Evolutionary conservation across 2,888 invertebrate genomes (phyloP), one percentile per base, ranked within the genome.

Genomic region (Beris morrisii): DNA sequence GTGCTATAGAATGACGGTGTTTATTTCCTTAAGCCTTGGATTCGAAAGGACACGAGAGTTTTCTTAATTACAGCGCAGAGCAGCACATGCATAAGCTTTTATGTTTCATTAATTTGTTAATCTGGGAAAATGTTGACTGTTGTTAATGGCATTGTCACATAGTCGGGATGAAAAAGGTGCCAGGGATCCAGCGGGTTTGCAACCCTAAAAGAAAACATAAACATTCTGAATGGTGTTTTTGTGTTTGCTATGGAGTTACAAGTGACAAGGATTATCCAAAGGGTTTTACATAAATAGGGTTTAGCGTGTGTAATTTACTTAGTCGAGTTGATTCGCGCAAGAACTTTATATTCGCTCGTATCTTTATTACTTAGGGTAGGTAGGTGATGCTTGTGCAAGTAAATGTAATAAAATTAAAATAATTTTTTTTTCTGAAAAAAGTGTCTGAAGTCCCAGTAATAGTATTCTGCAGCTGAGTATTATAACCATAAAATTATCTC

Each of bases 41-140:
- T 15, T n/a, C 46, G 30, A 30, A 30, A n/a, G 30, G n/a, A 31
- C 30, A 9, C 12, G 31, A 6, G 32, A 12, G 31, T 32, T 48
- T 12, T 59, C 32, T 59, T 59, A 59, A 59, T 59, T 59, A 59
- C 32, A 59, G 28, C 22, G 28, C 13, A 31, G 15, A 48, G 45
- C 15, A 48, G 15, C 48, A 31, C 48, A 48, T 48, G 58, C 48
- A 59, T 59, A 30, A 61, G 61, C 61, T 61, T 58, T 58, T 38
- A 52, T 43, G 50, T 52, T 46, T 9, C 61, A 61, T 61, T 61
- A 61, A 61, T 61, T 61, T 38, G 52, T 61, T 61, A 61, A 61
- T 61, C 61, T 52, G 50, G 52, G 30, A 38, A 13, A 61, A 61
- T 52, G 52, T 52, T 61, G 61, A 61, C 61, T 61, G 22, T 43